Evolutionary conservation across 2,888 invertebrate species (phyloP).

Genomic region (Polydrusus cervinus): DNA sequence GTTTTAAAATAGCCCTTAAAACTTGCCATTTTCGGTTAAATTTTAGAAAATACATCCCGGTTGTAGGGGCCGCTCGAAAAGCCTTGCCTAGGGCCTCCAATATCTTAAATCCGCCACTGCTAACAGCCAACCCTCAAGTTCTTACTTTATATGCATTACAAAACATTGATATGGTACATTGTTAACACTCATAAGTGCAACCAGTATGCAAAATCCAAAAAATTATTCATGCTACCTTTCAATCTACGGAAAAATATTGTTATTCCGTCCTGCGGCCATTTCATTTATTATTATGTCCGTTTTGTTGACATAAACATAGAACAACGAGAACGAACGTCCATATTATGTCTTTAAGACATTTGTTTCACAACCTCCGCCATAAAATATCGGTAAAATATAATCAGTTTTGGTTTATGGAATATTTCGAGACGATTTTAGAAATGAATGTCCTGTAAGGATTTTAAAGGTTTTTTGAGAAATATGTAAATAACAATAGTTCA

Average conservation of each 20-base stretch:
- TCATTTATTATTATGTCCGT: constrained; percentile 47
- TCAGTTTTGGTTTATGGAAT: constrained; percentile 22
- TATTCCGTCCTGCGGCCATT: constrained; percentile 21
- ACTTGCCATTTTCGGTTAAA: too few relatives aligned
- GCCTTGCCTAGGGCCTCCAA: too few relatives aligned
- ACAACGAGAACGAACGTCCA: constrained; percentile 28
- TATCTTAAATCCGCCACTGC: too few relatives aligned
- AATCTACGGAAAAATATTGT: constrained; percentile 23
- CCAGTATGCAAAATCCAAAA: constrained; percentile 22
- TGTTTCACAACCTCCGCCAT: constrained; percentile 24
- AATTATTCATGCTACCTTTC: constrained; percentile 19
- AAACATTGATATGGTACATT: too few relatives aligned
- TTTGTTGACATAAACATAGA: constrained; percentile 48
- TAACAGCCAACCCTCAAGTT: too few relatives aligned
- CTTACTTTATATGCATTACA: neutral
- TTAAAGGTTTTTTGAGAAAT: too few relatives aligned
- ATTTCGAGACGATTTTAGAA: neutral
- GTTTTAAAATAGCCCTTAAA: too few relatives aligned
- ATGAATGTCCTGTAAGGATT: too few relatives aligned
- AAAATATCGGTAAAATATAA: constrained; percentile 13
- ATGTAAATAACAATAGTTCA: too few relatives aligned
- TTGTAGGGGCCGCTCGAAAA: too few relatives aligned
- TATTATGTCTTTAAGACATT: constrained; percentile 29
- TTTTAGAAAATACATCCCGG: too few relatives aligned
- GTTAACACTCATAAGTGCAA: neutral